Evolutionary conservation across 1,140 invertebrate species (phyloP), one percentile per base, ranked within the genome.

Genomic region (Onthophagus taurus): DNA sequence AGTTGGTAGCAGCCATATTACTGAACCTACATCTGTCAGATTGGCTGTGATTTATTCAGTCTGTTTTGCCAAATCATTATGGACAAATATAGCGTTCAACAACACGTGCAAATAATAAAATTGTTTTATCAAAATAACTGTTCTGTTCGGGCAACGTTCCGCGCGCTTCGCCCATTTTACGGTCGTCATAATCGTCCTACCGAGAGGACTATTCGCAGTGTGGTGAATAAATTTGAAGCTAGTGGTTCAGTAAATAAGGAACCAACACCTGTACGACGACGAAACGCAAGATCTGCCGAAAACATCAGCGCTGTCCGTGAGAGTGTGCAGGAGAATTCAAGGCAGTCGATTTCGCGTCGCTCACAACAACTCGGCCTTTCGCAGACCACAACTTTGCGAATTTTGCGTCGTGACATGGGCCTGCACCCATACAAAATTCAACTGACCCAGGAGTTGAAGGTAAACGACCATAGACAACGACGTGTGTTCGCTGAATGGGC

Each of bases 381-480:
- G 30, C 17, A 44, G 20, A 42, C 46, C 8, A 9, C 45, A 45
- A 41, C 23, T 34, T 48, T 46, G 42, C 31, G 31, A 34, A 47
- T 50, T 50, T 38, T 47, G 14, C 47, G 31, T 39, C 45, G 35
- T 2, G 38, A 47, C 34, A 44, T 47, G 33, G 34, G 19, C 33
- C 17, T 50, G 19, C 39, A 47, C 19, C 19, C 45, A 42, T 45
- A 51, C 46, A 51, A 51, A 44, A 55, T 62, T 50, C 50, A 61
- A 57, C 53, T 66, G 31, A 53, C 51, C 37, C 56, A 64, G 50
- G 57, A 62, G 54, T 47, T 62, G 44, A 60, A 64, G 49, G 43
- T 47, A 31, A 49, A 46, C 45, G 57, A 57, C 43, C 52, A 57
- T 44, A 44, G 23, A 54, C 51, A 59, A 48, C 48, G 50, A 45